Evolutionary conservation across 92 coral and sea anemone genomes (phyloP).

Genomic region (Ricordea florida): DNA sequence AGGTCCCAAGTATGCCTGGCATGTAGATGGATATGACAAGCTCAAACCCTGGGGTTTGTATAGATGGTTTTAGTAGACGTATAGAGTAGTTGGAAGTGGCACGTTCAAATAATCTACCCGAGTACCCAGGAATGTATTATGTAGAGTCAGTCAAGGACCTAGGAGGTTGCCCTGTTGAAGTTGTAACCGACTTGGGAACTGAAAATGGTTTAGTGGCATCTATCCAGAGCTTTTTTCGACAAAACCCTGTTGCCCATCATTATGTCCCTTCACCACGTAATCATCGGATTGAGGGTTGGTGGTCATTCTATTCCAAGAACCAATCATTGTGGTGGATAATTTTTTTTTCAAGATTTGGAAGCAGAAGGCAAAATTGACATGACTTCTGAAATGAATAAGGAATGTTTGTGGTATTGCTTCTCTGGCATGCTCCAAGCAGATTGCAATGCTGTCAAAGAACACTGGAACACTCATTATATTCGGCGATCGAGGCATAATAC

Average conservation of each 20-base stretch:
- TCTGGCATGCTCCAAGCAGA: constrained; percentile 26
- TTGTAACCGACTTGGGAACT: constrained; percentile 66
- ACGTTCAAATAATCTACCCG: constrained; percentile 55
- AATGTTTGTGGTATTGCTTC: constrained; percentile 41
- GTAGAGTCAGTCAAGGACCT: constrained; percentile 47
- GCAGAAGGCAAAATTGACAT: constrained; percentile 43
- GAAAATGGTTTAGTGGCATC: constrained; percentile 71
- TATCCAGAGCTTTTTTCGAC: constrained; percentile 53
- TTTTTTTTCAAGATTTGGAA: constrained; percentile 56
- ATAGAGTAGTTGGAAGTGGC: constrained; percentile 64
- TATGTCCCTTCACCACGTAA: constrained; percentile 64
- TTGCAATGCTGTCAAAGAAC: constrained; percentile 10
- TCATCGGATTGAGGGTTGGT: constrained; percentile 74
- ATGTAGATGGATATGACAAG: constrained; percentile 64
- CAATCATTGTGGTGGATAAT: constrained; percentile 70
- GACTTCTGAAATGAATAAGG: constrained; percentile 30
- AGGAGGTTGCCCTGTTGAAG: constrained; percentile 64
- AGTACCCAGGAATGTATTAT: constrained; percentile 47
- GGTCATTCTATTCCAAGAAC: constrained; percentile 50
- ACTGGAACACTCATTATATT: constrained; percentile 46
- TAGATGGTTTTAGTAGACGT: constrained; percentile 59
- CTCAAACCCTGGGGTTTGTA: constrained; percentile 50
- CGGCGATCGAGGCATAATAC: constrained; percentile 36
- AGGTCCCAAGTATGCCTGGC: constrained; percentile 67
- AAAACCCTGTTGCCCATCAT: constrained; percentile 65